phyloP scores from a whole-genome alignment of 2,797 vertebrate genomes.

The Girardinus metallicus region DNA sequence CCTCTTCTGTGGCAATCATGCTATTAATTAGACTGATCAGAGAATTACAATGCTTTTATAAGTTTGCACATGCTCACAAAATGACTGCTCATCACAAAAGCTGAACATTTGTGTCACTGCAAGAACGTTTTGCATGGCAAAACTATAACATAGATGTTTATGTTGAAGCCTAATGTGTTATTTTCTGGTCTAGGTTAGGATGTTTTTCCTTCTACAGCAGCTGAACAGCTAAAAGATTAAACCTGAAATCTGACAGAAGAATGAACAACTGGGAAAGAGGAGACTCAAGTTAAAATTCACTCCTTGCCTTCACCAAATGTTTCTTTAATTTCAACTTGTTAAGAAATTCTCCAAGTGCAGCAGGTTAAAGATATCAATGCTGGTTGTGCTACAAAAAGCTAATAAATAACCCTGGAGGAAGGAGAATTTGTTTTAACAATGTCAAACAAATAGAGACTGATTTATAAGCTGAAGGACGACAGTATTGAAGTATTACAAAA shows the following conservation, averaged over 20 bases:
- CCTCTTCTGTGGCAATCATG: background rate
- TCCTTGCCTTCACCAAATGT: background rate
- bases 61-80: background rate
- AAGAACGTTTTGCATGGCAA: background rate
- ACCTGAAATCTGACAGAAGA: background rate
- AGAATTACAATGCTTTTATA: background rate
- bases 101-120: constrained; percentile 1
- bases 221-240: background rate
- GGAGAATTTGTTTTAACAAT: background rate
- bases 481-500: constrained; percentile 9
- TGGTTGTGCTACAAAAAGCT: background rate
- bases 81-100: background rate
- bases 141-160: background rate
- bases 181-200: background rate
- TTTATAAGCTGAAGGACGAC: constrained; percentile 19
- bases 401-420: background rate
- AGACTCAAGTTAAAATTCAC: background rate
- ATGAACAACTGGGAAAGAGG: background rate
- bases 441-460: background rate
- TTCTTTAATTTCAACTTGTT: background rate
- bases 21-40: background rate
- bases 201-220: background rate
- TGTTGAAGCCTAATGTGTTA: background rate
- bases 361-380: background rate
- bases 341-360: background rate